A percentile compares a stretch with the other conserved stretches of the same genome.
phyloP scores from a whole-genome alignment of 2,888 invertebrate species.

The Parnassius glacialis region DNA sequence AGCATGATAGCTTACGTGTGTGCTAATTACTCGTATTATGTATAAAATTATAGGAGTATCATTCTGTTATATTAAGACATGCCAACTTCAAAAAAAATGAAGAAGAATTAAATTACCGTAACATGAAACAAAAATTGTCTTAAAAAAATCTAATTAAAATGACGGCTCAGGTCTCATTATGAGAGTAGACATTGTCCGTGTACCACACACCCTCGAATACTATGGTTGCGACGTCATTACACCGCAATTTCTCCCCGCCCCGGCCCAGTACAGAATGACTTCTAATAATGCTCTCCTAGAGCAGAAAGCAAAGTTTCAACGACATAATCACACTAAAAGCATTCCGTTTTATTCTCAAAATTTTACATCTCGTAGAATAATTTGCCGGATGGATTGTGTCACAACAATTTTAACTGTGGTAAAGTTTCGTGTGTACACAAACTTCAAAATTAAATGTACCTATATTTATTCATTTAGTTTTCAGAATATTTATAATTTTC shows the following conservation, averaged over 20 bases:
- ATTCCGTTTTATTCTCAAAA: slow-evolving; percentile 47
- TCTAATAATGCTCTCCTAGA: slow-evolving; percentile 55
- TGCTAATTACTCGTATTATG: too few species aligned
- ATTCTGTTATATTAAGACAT: too few species aligned
- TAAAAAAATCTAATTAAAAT: slow-evolving; percentile 9
- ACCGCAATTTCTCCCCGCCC: slow-evolving; percentile 46
- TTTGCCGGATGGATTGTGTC: neutral
- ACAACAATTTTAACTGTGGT: neutral
- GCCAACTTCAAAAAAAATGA: too few species aligned
- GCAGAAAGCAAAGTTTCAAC: slow-evolving; percentile 59
- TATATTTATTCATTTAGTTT: too few species aligned
- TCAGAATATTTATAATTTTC: too few species aligned
- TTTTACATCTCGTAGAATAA: slow-evolving; percentile 3
- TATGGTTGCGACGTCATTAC: slow-evolving; percentile 46
- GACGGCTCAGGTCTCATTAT: slow-evolving; percentile 39
- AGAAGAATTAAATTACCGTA: too few species aligned
- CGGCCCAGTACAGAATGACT: slow-evolving; percentile 44
- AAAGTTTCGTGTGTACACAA: too few species aligned
- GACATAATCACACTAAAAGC: slow-evolving; percentile 74
- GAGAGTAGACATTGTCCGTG: slow-evolving; percentile 34
- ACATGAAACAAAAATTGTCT: too few species aligned
- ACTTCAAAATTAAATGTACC: too few species aligned
- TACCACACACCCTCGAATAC: slow-evolving; percentile 25
- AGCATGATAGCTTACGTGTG: too few species aligned
- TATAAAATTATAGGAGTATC: too few species aligned